These are phyloP conservation scores for Leptopilina drosophilae DNA, from an alignment of 2,888 invertebrate genomes.

Conservation along the genomic window DNA sequence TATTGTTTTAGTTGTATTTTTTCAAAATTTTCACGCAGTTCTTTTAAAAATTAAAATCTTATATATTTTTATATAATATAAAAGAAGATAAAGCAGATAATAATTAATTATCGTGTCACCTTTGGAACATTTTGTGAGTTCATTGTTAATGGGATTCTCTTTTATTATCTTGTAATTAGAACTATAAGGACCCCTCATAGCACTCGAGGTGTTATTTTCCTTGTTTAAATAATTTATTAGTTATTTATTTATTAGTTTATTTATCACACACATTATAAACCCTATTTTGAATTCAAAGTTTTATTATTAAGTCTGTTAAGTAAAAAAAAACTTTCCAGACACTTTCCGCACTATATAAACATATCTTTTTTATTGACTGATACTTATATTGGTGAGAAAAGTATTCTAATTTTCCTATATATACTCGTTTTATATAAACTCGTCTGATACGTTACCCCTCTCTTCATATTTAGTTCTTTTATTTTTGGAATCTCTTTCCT, in stretches of 20 bases:
- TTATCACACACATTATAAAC: background rate
- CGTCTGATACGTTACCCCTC: background rate
- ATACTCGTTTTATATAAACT: background rate
- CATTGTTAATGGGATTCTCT: background rate
- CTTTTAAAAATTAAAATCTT: too few species aligned
- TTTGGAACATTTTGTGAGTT: background rate
- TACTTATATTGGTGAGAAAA: too few species aligned
- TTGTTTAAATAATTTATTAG: background rate
- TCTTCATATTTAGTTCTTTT: conserved; percentile 5
- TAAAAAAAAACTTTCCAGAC: conserved; percentile 15
- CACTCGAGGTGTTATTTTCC: background rate
- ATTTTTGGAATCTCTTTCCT: conserved; percentile 7
- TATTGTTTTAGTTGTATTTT: too few species aligned
- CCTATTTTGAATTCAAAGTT: background rate
- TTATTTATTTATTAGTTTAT: too few species aligned
- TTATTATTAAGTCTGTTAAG: background rate
- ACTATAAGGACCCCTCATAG: background rate
- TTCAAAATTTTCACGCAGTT: too few species aligned
- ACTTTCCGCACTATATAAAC: background rate
- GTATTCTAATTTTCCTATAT: background rate
- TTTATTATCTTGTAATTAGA: background rate
- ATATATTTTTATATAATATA: too few species aligned
- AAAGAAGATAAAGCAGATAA: background rate
- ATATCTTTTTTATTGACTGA: background rate
- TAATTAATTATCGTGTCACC: conserved; percentile 5